A percentile compares a stretch with the other conserved stretches of the same genome.
These are phyloP conservation scores for Malurus elegans DNA, from an alignment of 2,113 vertebrate genomes.

Conservation along the genomic window DNA sequence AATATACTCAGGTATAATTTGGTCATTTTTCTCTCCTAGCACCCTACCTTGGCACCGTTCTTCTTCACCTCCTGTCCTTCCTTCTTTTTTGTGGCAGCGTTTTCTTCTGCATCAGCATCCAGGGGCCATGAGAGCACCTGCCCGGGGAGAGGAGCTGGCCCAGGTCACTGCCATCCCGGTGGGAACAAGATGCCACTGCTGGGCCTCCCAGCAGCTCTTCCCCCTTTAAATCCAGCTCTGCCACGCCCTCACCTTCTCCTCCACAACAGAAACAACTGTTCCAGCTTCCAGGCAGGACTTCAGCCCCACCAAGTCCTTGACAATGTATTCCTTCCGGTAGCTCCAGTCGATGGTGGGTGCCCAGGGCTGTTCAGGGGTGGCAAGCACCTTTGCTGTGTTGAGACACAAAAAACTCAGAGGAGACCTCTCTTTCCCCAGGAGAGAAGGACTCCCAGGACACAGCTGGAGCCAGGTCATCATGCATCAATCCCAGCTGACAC, in stretches of 20 bases:
- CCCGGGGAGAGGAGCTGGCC: neutral
- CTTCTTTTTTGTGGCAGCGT: conserved; percentile 5
- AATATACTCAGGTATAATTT: neutral
- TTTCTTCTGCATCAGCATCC: neutral
- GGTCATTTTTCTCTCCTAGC: neutral
- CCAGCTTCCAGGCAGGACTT: conserved; percentile 81
- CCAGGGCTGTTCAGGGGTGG: conserved; percentile 74
- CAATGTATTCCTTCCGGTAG: conserved; percentile 64
- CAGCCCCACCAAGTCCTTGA: conserved; percentile 69
- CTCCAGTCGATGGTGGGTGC: conserved; percentile 65
- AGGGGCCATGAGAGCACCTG: conserved; percentile 77
- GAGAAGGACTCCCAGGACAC: neutral
- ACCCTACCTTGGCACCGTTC: neutral
- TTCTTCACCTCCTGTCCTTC: neutral
- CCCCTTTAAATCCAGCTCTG: neutral
- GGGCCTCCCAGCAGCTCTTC: neutral
- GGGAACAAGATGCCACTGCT: neutral
- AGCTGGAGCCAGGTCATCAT: neutral
- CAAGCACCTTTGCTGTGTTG: conserved; percentile 1
- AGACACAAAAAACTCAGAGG: neutral
- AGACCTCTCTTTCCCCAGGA: neutral
- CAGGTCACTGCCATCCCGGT: neutral
- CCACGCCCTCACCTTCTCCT: conserved; percentile 80
- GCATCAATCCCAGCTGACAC: neutral
- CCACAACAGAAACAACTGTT: conserved; percentile 69